phyloP scores from a whole-genome alignment of 2,797 vertebrate species.

The Luscinia luscinia region DNA sequence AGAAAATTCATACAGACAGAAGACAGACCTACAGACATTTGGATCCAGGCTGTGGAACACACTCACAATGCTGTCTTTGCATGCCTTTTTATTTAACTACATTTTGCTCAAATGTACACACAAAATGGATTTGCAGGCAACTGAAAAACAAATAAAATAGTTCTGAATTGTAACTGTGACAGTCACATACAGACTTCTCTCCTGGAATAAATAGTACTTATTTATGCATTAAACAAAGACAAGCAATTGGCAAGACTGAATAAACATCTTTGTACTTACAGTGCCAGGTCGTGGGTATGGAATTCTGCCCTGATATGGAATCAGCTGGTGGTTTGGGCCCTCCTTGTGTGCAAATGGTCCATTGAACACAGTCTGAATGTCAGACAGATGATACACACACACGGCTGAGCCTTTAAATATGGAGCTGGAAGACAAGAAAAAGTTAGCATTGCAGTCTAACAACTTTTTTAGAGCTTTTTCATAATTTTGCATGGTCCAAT shows the following conservation, averaged over 20 bases:
- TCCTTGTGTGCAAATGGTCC: constrained; percentile 97
- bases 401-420: constrained; percentile 98
- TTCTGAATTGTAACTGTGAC: neutral
- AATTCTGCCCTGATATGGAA: constrained; percentile 95
- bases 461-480: neutral
- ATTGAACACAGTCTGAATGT: constrained; percentile 97
- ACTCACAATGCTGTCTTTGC: neutral
- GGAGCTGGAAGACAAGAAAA: constrained; percentile 81
- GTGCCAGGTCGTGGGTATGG: constrained; percentile 96
- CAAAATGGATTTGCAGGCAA: neutral
- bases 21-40: neutral
- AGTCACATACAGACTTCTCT: neutral
- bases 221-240: constrained; percentile 37
- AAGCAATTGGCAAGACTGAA: constrained; percentile 14
- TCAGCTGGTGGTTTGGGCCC: constrained; percentile 95
- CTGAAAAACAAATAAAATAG: neutral
- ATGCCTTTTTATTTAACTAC: neutral
- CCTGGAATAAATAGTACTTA: constrained; percentile 4
- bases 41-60: neutral
- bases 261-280: constrained; percentile 81
- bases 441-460: neutral
- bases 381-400: constrained; percentile 95
- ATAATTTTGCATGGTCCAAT: neutral
- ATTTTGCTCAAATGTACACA: neutral
- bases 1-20: neutral